Base-by-base conservation (phyloP, 2,113 vertebrate species). In the Gadus chalcogrammus region DNA sequence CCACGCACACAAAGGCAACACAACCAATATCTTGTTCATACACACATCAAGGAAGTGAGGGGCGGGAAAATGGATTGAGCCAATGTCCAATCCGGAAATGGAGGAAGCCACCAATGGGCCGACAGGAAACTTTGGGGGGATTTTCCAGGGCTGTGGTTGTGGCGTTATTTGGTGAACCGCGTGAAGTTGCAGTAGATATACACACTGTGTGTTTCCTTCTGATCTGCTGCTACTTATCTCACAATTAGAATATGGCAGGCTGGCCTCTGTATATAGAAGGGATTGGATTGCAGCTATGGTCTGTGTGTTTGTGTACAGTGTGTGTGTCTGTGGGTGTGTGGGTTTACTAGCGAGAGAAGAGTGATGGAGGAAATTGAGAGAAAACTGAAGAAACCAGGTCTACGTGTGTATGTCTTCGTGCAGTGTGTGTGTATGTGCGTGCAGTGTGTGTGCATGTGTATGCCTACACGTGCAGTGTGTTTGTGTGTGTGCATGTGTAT, bases 91-190 rank as follows among this genome's bases (percentile, higher is more conserved):
- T 53, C 78, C 11, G 31, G 78, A 87, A 88, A 85, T 68, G 38
- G 6, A 27, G 81, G 64, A 68, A 35, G 55, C 62, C 68, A 67
- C 90, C 82, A 90, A 88, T 83, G 69, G 83, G 18, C 61, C 22
- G 70, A 65, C 67, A 79, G 70, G 74, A 72, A 85, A 87, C 79
- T 65, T 38, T 83, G 73, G 74, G 77, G 84, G 87, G 85, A 79
- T 73, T 86, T 88, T 85, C 82, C 84, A 83, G 76, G 69, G 71
- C 73, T 79, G 62, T 61, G 69, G 73, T 84, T 82, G 73, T 72
- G 53, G 16, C 9, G 59, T 71, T 68, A 67, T 72, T 76, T 52
- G 68, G 63, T 78, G 79, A 79, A 82, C 69, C 77, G 67, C 82
- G 84, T 71, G 80, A 80, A 78, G 61, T 70, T 64, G 59, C 42